phyloP scores from a whole-genome alignment of 2,888 invertebrate species.

The Chymomyza amoena region DNA sequence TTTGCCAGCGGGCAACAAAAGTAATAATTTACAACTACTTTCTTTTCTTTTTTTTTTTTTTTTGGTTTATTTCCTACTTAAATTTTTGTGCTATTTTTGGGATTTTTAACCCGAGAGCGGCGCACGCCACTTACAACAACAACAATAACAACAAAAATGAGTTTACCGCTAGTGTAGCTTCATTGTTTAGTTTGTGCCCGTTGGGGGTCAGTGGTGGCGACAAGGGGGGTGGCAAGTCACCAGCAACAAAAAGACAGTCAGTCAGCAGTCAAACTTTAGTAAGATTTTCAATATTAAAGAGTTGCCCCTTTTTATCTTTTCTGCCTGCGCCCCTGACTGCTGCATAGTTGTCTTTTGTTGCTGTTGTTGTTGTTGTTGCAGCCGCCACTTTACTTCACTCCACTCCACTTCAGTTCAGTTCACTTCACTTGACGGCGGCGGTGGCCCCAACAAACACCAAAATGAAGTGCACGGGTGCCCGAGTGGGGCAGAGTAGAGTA shows the following conservation, averaged over 20 bases:
- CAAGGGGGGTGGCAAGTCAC: too few species aligned
- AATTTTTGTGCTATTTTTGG: slow-evolving; percentile 63
- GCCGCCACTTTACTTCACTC: slow-evolving; percentile 5
- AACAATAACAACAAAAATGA: slow-evolving; percentile 24
- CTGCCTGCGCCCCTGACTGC: slow-evolving; percentile 20
- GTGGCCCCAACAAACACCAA: slow-evolving; percentile 25
- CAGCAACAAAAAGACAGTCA: too few species aligned
- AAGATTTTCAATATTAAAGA: neutral
- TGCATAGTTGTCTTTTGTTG: neutral
- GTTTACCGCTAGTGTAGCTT: neutral
- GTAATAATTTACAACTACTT: slow-evolving; percentile 35
- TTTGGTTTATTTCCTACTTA: slow-evolving; percentile 59
- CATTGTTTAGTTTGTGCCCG: neutral
- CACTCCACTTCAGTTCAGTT: neutral
- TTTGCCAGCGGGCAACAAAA: slow-evolving; percentile 6
- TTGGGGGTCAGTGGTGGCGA: neutral
- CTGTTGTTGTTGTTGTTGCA: slow-evolving; percentile 14
- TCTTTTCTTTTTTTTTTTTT: slow-evolving; percentile 27
- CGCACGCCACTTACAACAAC: slow-evolving; percentile 39
- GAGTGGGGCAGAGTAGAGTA: neutral
- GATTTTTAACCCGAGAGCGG: slow-evolving; percentile 26
- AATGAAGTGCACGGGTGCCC: slow-evolving; percentile 59
- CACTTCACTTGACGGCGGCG: slow-evolving; percentile 48
- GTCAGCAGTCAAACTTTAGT: neutral
- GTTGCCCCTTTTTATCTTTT: neutral